Conservation (phyloP, 1,140 invertebrate species). For the Mesaphorura yosii region DNA sequence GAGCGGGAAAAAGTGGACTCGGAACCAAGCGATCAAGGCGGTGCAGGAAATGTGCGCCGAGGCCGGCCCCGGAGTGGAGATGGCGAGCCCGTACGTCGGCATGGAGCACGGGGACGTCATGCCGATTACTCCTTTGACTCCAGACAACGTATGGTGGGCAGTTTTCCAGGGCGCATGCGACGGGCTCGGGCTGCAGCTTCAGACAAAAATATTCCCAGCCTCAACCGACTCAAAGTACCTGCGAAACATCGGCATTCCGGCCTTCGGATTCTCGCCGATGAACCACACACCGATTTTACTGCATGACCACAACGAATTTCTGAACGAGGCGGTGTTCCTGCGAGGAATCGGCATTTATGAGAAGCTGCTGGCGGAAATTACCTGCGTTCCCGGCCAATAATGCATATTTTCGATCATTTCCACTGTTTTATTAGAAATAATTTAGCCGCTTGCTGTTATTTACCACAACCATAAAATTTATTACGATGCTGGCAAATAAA, state of each 20-base stretch:
- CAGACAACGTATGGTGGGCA: constrained; percentile 63
- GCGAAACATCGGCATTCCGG: constrained; percentile 53
- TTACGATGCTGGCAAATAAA: too few relatives aligned
- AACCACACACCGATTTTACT: constrained; percentile 55
- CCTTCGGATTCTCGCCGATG: constrained; percentile 67
- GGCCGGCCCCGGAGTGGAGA: constrained; percentile 62
- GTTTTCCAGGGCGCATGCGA: constrained; percentile 50
- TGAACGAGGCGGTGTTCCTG: constrained; percentile 55
- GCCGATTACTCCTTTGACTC: constrained; percentile 50
- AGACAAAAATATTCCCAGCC: constrained; percentile 56
- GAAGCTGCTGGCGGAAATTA: too few relatives aligned
- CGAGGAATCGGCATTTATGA: constrained; percentile 56
- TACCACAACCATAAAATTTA: too few relatives aligned
- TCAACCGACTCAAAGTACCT: constrained; percentile 64
- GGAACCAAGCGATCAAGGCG: constrained; percentile 55
- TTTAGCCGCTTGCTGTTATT: too few relatives aligned
- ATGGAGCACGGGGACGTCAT: constrained; percentile 51
- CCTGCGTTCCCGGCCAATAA: too few relatives aligned
- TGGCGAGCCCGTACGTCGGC: constrained; percentile 60
- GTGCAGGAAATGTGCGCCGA: constrained; percentile 65
- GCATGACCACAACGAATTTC: constrained; percentile 66
- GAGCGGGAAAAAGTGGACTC: constrained; percentile 50
- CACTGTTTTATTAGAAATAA: too few relatives aligned
- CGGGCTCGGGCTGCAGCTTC: constrained; percentile 48
- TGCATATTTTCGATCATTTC: too few relatives aligned